A percentile compares a stretch with the other conserved stretches of the same genome.
Evolutionary conservation across 2,113 vertebrate species (phyloP).

Genomic region (Prinia subflava): DNA sequence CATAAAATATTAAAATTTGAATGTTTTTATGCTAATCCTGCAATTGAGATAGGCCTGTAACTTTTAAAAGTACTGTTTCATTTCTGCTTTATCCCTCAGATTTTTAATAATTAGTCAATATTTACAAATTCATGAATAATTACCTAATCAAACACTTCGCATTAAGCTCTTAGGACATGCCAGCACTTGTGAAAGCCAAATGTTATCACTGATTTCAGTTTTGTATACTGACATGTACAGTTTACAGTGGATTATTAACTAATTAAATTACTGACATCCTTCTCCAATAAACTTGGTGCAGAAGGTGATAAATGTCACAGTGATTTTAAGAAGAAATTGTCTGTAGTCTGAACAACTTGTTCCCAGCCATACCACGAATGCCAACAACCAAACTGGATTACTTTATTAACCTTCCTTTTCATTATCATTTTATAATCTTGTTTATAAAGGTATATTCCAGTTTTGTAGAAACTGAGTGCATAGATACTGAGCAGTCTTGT

Average conservation of each 20-base stretch:
- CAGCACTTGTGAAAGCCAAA: background rate
- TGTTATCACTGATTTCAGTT: background rate
- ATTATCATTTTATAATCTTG: background rate
- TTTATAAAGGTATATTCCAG: background rate
- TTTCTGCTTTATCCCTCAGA: background rate
- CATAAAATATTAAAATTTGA: background rate
- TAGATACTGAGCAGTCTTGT: background rate
- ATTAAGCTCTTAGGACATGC: background rate
- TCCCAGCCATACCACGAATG: background rate
- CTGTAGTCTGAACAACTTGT: background rate
- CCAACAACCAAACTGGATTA: background rate
- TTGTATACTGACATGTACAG: background rate
- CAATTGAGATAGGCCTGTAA: background rate
- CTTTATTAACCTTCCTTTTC: background rate
- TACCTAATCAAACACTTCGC: background rate
- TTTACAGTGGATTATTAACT: background rate
- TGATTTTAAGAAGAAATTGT: background rate
- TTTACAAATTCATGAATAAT: constrained; percentile 17
- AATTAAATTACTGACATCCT: background rate
- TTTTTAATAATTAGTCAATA: background rate
- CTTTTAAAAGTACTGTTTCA: background rate
- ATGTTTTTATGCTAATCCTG: background rate
- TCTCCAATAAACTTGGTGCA: background rate
- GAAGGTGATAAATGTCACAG: background rate
- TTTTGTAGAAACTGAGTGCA: background rate